phyloP scores from a whole-genome alignment of 2,113 vertebrate genomes.

The Pachyramphus minor region DNA sequence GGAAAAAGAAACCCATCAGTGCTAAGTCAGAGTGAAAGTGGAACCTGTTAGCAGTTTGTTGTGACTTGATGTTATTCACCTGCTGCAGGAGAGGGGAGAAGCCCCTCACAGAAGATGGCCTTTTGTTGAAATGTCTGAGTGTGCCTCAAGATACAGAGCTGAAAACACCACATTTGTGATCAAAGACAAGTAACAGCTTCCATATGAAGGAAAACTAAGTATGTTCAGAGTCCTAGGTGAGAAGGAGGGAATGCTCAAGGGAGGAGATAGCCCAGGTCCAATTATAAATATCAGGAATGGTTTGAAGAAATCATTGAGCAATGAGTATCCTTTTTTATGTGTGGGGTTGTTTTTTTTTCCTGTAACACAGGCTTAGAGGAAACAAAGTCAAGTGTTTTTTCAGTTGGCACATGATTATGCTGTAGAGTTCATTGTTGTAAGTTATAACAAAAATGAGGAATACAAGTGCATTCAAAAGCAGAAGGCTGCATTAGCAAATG shows the following conservation, averaged over 20 bases:
- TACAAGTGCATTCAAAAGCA: background rate
- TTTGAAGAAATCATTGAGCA: background rate
- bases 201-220: background rate
- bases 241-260: background rate
- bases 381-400: background rate
- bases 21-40: background rate
- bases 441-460: background rate
- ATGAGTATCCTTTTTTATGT: background rate
- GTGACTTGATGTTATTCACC: conserved; percentile 60
- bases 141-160: background rate
- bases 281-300: background rate
- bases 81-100: background rate
- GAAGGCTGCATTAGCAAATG: background rate
- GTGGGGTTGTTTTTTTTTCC: background rate
- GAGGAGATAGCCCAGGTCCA: background rate
- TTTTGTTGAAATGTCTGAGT: background rate
- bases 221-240: background rate
- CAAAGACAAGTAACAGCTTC: background rate
- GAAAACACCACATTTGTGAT: background rate
- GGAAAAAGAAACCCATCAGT: background rate
- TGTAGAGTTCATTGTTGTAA: background rate
- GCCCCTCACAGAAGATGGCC: background rate
- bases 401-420: background rate
- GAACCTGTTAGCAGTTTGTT: conserved; percentile 55
- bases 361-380: background rate